Conservation (phyloP, 2,797 vertebrate species). For the Gallinago stenura region DNA sequence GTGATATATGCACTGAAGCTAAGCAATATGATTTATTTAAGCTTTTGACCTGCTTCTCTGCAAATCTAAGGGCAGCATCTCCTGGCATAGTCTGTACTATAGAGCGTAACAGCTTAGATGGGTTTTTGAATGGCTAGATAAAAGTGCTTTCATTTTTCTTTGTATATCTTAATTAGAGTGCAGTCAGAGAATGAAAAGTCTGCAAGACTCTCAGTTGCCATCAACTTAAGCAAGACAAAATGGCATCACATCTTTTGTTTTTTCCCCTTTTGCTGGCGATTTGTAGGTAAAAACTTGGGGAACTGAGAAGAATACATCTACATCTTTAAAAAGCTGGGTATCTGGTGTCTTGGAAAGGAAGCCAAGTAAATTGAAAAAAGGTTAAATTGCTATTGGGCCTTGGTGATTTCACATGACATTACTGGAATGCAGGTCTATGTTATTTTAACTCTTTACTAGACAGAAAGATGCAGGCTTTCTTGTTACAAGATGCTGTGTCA, state of each 20-base stretch:
- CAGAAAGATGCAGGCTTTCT: background rate
- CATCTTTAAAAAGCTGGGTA: background rate
- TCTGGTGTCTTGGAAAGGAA: background rate
- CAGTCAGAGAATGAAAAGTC: conserved; percentile 9
- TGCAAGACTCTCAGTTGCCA: background rate
- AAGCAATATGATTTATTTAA: conserved; percentile 40
- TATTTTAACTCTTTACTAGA: background rate
- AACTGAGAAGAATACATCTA: background rate
- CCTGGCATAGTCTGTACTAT: background rate
- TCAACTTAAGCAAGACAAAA: background rate
- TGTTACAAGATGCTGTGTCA: background rate
- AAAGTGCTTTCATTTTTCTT: conserved; percentile 32
- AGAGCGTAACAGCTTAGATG: conserved; percentile 1
- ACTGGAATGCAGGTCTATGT: background rate
- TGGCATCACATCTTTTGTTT: background rate
- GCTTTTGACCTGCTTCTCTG: conserved; percentile 41
- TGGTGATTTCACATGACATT: rapidly evolving
- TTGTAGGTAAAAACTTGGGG: background rate
- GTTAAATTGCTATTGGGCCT: background rate
- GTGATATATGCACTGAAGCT: background rate
- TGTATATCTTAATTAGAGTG: background rate
- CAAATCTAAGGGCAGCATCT: conserved; percentile 43
- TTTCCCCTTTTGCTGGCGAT: background rate
- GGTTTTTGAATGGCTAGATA: conserved; percentile 34
- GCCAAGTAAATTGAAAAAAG: background rate